Conservation (phyloP, 1,140 invertebrate genomes). For the Protaetia brevitarsis region DNA sequence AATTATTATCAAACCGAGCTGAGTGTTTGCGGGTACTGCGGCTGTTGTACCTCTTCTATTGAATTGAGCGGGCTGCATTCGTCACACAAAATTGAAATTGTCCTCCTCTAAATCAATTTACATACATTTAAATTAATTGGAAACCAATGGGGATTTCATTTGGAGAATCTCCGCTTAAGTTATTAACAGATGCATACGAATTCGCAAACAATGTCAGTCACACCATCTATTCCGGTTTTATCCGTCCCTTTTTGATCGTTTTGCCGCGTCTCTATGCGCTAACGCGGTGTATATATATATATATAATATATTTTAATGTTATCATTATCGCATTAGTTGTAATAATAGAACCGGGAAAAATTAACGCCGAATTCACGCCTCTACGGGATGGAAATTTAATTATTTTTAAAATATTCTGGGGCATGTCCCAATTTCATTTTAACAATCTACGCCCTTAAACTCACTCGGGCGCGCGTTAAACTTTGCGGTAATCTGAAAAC, state of each 20-base stretch:
- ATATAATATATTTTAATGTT: too few relatives aligned
- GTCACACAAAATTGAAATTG: slow-evolving; percentile 35
- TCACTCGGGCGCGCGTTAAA: slow-evolving; percentile 7
- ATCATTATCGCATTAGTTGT: too few relatives aligned
- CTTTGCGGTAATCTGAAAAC: slow-evolving; percentile 23
- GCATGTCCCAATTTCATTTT: slow-evolving; percentile 18
- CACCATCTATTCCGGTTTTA: too few relatives aligned
- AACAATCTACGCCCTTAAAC: neutral
- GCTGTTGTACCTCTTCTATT: too few relatives aligned
- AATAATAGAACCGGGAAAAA: too few relatives aligned
- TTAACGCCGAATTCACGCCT: too few relatives aligned
- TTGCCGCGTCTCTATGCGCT: too few relatives aligned
- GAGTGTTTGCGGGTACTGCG: neutral
- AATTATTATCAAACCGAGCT: slow-evolving; percentile 4
- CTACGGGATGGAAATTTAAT: slow-evolving; percentile 21
- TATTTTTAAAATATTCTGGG: slow-evolving; percentile 24
- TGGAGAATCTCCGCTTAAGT: slow-evolving; percentile 23
- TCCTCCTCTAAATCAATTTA: slow-evolving; percentile 34
- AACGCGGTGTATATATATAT: too few relatives aligned
- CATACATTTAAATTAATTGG: slow-evolving; percentile 35
- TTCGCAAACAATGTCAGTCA: too few relatives aligned
- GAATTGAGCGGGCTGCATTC: slow-evolving; percentile 8
- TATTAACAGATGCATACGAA: too few relatives aligned
- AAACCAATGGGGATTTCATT: slow-evolving; percentile 32
- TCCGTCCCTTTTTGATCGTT: too few relatives aligned